phyloP scores from a whole-genome alignment of 1,140 invertebrate species.

The Tetragonula clypearis region DNA sequence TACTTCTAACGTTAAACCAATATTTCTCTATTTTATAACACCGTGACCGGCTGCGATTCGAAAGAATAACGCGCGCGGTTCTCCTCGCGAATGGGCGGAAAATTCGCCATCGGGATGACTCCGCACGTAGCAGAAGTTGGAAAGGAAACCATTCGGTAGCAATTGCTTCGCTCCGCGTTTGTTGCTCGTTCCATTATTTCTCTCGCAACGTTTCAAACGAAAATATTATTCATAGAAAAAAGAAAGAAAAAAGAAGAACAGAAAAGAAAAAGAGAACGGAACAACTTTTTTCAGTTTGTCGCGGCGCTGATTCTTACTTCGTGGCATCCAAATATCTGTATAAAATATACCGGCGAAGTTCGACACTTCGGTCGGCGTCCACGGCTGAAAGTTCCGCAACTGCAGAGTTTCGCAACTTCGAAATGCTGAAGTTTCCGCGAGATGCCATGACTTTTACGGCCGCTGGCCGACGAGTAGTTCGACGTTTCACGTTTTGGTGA shows the following conservation, averaged over 20 bases:
- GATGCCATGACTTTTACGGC: background rate
- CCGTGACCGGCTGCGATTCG: background rate
- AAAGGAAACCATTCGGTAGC: constrained; percentile 35
- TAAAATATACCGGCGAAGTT: background rate
- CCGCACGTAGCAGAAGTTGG: background rate
- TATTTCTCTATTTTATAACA: constrained; percentile 26
- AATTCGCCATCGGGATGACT: background rate
- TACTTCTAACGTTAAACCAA: background rate
- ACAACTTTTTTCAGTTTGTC: background rate
- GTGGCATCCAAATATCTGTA: background rate
- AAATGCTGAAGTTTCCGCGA: background rate
- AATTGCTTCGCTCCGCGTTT: background rate
- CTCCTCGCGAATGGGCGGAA: too few species aligned
- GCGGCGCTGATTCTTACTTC: background rate
- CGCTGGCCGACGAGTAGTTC: background rate
- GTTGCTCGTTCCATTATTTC: background rate
- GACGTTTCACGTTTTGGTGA: background rate
- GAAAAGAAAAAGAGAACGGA: too few species aligned
- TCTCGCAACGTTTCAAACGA: background rate
- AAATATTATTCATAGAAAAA: background rate
- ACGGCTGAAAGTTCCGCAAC: background rate
- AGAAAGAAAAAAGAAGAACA: too few species aligned
- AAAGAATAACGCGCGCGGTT: background rate
- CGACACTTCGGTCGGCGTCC: background rate
- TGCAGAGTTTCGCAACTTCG: background rate